Evolutionary conservation across 2,797 vertebrate species (phyloP), one percentile per base, ranked within the genome.

Genomic region (Pteropus rufus): DNA sequence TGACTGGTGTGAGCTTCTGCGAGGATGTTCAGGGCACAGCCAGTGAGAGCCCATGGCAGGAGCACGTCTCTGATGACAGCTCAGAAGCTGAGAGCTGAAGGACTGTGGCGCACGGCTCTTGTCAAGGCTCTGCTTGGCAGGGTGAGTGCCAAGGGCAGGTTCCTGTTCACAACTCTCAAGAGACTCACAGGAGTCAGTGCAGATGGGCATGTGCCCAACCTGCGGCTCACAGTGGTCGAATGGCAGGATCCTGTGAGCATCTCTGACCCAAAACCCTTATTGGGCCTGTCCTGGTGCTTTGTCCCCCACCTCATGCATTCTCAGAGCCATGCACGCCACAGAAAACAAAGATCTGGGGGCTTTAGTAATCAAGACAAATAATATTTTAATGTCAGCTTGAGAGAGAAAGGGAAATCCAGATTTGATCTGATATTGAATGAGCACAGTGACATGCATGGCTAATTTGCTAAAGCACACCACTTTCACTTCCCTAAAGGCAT

Each of bases 391-490:
- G 0, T 67, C 29, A 39, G 1, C 58, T 82, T 34, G 2, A 90
- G 36, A 96, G n/a, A 29, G 56, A 96, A 91, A 89, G 86, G 49
- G 36, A 93, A 83, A 49, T 39, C 49, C 36, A 91, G 64, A 44
- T 54, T 73, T 41, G 58, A 46, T 95, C 72, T 75, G 87, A 44
- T 41, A 90, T 80, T 91, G 67, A 92, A 62, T 94, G 39, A 41
- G 67, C 52, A 5, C 3, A 0, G 64, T 31, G 62, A 69, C n/a
- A 56, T 10, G 10, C 0, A 0, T 80, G 29, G n/a, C 83, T 76
- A 54, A 39, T 14, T 26, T 34, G 24, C 29, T 80, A 41, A 23
- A 89, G 24, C 60, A 34, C 1, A 0, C n/a, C 5, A 4, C n/a
- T 91, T 85, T 95, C 81, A 67, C 82, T 95, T 97, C 92, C 94